Percentiles rank a stretch among this genome's conserved stretches.
phyloP scores from a whole-genome alignment of 2,113 vertebrate species.

The Hylia prasina region DNA sequence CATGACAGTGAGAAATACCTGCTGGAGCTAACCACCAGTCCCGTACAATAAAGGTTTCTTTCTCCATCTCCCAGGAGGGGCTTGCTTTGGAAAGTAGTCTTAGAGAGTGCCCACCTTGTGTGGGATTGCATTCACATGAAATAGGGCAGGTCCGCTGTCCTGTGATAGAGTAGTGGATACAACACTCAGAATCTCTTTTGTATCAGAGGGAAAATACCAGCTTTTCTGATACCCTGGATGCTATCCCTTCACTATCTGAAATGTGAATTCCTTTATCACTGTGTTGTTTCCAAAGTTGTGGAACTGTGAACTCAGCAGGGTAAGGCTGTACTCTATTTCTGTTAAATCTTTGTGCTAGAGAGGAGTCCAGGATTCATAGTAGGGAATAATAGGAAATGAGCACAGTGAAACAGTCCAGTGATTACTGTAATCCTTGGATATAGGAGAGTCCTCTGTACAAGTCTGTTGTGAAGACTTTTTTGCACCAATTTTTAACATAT shows the following conservation, averaged over 20 bases:
- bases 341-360: neutral
- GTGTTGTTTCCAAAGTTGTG: neutral
- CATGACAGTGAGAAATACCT: neutral
- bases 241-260: neutral
- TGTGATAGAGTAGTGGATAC: neutral
- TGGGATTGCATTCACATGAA: neutral
- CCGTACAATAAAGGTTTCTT: neutral
- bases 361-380: neutral
- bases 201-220: neutral
- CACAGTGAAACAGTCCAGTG: neutral
- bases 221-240: neutral
- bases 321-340: neutral
- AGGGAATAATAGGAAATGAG: neutral
- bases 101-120: neutral
- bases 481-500: neutral
- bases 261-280: neutral
- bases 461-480: neutral
- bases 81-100: neutral
- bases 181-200: neutral
- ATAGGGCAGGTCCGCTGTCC: neutral
- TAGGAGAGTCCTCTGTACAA: neutral
- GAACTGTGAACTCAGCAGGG: neutral
- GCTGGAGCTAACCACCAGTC: neutral
- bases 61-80: neutral
- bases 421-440: neutral